These are phyloP conservation scores for Aleiodes sp. DNA, from an alignment of 1,140 invertebrate species.

Conservation along the genomic window DNA sequence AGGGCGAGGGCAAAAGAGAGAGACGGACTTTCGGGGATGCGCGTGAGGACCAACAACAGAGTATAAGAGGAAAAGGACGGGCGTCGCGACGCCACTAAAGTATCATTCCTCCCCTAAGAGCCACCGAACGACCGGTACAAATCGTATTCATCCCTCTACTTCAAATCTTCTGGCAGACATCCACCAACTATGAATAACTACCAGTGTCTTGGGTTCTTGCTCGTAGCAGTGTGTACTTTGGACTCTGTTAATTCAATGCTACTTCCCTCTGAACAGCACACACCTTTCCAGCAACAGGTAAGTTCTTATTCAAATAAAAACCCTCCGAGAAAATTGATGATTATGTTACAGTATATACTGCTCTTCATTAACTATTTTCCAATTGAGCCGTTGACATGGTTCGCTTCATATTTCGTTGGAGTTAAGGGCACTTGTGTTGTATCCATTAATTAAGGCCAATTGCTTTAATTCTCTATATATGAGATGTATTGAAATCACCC, in stretches of 20 bases:
- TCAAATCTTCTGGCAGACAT: not conserved
- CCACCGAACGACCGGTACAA: not conserved
- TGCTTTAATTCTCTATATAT: not conserved
- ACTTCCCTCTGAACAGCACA: not conserved
- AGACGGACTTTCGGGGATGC: conserved; percentile 46
- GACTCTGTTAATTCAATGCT: not conserved
- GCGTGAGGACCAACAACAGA: conserved; percentile 34
- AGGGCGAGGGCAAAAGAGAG: conserved; percentile 21
- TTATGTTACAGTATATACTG: too few species aligned
- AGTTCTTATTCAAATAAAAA: not conserved
- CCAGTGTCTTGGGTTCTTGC: not conserved
- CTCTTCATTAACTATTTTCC: too few species aligned
- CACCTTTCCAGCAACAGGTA: conserved; percentile 23
- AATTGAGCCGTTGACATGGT: not conserved
- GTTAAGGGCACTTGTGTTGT: not conserved
- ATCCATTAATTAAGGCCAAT: not conserved
- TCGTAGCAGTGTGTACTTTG: not conserved
- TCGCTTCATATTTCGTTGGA: not conserved
- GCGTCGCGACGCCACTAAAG: conserved; percentile 57
- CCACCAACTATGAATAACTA: not conserved
- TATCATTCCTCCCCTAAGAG: conserved; percentile 17
- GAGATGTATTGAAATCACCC: too few species aligned
- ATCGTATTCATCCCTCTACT: conserved; percentile 11
- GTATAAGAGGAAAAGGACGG: conserved; percentile 57
- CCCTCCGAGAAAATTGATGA: not conserved